Percentiles rank a stretch among this genome's conserved stretches.
Conservation (phyloP, 1,140 invertebrate genomes). For the Lucilia cuprina region DNA sequence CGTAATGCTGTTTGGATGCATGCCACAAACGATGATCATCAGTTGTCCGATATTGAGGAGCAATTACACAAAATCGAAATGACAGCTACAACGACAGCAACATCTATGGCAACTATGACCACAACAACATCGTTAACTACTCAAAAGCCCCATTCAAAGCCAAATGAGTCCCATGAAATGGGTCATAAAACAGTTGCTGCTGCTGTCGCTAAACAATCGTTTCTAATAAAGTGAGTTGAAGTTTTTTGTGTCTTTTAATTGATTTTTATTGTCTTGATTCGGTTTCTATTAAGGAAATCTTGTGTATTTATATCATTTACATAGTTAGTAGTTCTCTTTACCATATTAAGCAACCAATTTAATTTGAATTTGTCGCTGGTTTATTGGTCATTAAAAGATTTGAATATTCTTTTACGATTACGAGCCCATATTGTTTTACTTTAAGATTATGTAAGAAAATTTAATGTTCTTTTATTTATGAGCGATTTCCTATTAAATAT, state of each 20-base stretch:
- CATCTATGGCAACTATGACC: not conserved
- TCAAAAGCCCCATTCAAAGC: not conserved
- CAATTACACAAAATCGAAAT: constrained; percentile 52
- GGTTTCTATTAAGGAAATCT: not conserved
- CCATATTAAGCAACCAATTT: not conserved
- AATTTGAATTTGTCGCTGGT: not conserved
- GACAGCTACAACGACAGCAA: not conserved
- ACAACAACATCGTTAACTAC: not conserved
- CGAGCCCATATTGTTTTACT: too few relatives aligned
- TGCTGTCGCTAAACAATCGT: not conserved
- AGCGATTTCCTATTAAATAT: too few relatives aligned
- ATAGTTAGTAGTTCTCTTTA: not conserved
- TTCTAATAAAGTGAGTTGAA: not conserved
- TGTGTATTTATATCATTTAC: not conserved
- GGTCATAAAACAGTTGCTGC: not conserved
- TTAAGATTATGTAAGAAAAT: too few relatives aligned
- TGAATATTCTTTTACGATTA: too few relatives aligned
- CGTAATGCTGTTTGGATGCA: constrained; percentile 54
- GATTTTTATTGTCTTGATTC: not conserved
- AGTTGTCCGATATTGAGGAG: constrained; percentile 61
- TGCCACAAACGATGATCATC: constrained; percentile 41
- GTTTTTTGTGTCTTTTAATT: not conserved
- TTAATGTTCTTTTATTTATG: too few relatives aligned
- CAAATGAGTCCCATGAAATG: not conserved
- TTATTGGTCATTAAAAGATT: not conserved